Conservation (phyloP, 2,113 vertebrate species). For the Riparia riparia region DNA sequence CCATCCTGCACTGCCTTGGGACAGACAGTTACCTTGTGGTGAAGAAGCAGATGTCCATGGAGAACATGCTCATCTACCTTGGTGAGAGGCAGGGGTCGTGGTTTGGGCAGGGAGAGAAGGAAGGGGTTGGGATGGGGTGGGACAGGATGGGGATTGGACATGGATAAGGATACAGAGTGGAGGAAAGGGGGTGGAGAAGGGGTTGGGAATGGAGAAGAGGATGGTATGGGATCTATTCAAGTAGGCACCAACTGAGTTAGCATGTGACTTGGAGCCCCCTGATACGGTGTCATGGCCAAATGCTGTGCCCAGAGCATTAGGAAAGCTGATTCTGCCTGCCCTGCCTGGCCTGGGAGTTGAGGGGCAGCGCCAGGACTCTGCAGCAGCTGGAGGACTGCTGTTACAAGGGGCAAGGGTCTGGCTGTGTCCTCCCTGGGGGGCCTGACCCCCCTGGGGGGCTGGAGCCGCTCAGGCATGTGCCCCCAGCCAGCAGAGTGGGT, state of each 20-base stretch:
- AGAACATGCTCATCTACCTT: constrained; percentile 86
- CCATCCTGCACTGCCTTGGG: constrained; percentile 87
- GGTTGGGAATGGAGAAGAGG: neutral
- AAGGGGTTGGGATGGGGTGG: neutral
- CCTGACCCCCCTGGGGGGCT: neutral
- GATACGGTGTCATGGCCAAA: accelerated
- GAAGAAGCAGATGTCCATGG: constrained; percentile 89
- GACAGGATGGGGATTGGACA: neutral
- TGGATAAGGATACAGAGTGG: neutral
- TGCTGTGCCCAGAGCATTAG: neutral
- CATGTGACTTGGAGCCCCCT: neutral
- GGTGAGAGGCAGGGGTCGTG: constrained; percentile 64
- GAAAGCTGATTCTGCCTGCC: neutral
- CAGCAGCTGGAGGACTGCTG: neutral
- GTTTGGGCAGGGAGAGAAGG: neutral
- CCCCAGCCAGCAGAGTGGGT: constrained; percentile 85
- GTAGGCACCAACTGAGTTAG: neutral
- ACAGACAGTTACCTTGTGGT: constrained; percentile 88
- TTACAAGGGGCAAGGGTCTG: accelerated
- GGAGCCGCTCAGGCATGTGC: neutral
- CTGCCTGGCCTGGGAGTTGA: neutral
- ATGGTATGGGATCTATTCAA: neutral
- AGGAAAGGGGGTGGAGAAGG: neutral
- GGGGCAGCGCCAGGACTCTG: neutral
- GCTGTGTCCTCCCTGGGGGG: neutral